Percentiles rank a stretch among this genome's conserved stretches.
Conservation (phyloP, 1,140 invertebrate genomes). For the Zaprionus tsacasi region DNA sequence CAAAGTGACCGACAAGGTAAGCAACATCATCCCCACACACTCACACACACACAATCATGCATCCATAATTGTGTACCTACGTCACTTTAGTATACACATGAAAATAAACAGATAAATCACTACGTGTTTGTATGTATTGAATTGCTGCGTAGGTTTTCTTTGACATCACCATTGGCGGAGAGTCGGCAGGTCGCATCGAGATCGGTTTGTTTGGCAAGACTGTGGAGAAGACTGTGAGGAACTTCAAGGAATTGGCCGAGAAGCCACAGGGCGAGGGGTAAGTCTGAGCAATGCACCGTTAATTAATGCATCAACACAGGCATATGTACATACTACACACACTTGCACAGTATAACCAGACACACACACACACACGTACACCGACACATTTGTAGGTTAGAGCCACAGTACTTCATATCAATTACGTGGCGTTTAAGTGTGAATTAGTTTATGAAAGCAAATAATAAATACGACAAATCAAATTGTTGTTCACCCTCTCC, state of each 20-base stretch:
- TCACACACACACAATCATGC: conserved; percentile 6
- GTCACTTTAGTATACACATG: conserved; percentile 39
- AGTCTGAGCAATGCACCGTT: conserved; percentile 42
- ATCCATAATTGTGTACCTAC: conserved; percentile 42
- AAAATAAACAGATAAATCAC: conserved; percentile 57
- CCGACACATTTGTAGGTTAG: conserved; percentile 64
- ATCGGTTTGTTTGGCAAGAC: conserved; percentile 98
- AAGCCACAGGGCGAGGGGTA: conserved; percentile 90
- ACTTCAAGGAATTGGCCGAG: conserved; percentile 94
- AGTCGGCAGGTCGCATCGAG: conserved; percentile 91
- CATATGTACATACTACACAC: conserved; percentile 15
- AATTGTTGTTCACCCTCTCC: conserved; percentile 25
- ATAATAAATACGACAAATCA: conserved; percentile 23
- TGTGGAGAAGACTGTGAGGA: conserved; percentile 96
- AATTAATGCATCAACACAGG: conserved; percentile 32
- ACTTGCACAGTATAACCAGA: conserved; percentile 27
- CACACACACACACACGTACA: conserved; percentile 15
- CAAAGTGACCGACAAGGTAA: conserved; percentile 91
- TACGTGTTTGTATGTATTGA: conserved; percentile 27
- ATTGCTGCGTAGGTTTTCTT: conserved; percentile 93
- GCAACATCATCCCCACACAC: conserved; percentile 30
- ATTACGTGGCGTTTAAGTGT: conserved; percentile 69
- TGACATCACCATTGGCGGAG: conserved; percentile 94
- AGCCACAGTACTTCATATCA: conserved; percentile 45
- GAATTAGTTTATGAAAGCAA: conserved; percentile 51